These are phyloP conservation scores for Zaprionus africanus DNA, from an alignment of 1,140 invertebrate genomes.

Conservation along the genomic window DNA sequence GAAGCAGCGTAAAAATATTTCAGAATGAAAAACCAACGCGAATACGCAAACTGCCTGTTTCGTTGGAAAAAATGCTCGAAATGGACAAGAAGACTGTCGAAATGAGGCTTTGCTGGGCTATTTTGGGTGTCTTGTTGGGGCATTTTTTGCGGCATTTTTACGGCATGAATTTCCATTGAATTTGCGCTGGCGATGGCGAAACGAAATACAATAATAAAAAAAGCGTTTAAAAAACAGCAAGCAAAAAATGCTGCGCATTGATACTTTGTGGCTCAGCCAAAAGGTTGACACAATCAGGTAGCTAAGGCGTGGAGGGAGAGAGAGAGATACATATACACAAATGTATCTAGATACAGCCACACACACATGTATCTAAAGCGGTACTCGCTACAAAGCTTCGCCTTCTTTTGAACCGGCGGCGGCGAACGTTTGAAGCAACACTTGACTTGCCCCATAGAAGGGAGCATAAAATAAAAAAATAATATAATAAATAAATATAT, in stretches of 20 bases:
- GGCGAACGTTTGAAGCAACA: slow-evolving; percentile 77
- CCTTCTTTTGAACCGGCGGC: slow-evolving; percentile 64
- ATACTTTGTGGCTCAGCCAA: slow-evolving; percentile 60
- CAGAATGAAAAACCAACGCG: slow-evolving; percentile 42
- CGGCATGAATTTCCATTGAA: slow-evolving; percentile 83
- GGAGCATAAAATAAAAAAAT: slow-evolving; percentile 15
- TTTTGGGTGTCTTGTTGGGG: slow-evolving; percentile 45
- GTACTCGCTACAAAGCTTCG: slow-evolving; percentile 29
- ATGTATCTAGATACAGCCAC: not conserved
- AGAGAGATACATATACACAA: not conserved
- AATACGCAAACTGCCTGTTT: slow-evolving; percentile 51
- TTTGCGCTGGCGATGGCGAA: slow-evolving; percentile 18
- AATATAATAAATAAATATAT: slow-evolving; percentile 23
- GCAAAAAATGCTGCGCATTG: slow-evolving; percentile 42
- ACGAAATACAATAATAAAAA: slow-evolving; percentile 15
- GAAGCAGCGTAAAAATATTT: slow-evolving; percentile 63
- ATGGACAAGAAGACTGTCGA: slow-evolving; percentile 34
- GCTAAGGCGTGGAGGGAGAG: slow-evolving; percentile 31
- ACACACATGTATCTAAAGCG: slow-evolving; percentile 7
- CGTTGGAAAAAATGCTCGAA: slow-evolving; percentile 61
- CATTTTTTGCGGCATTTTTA: slow-evolving; percentile 68
- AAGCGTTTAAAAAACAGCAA: slow-evolving; percentile 30
- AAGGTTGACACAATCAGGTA: slow-evolving; percentile 80
- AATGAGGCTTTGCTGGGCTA: slow-evolving; percentile 19
- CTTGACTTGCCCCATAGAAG: slow-evolving; percentile 55